phyloP scores from a whole-genome alignment of 2,888 invertebrate genomes.

The Drosophila ezoana region DNA sequence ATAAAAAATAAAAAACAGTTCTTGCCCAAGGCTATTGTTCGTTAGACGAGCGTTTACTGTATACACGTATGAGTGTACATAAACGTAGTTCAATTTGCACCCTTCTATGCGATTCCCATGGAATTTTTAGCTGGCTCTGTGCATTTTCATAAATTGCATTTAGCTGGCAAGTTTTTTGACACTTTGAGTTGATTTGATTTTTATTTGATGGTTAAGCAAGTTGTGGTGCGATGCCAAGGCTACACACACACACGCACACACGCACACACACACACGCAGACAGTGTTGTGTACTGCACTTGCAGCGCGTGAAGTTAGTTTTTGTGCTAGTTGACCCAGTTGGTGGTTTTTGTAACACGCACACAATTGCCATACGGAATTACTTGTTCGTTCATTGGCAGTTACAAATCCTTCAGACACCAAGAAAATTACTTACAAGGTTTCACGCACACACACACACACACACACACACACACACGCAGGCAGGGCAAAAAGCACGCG shows the following conservation, averaged over 20 bases:
- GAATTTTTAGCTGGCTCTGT: slow-evolving; percentile 34
- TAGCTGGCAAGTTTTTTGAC: slow-evolving; percentile 70
- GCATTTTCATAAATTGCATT: slow-evolving; percentile 74
- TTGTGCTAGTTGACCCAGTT: slow-evolving; percentile 33
- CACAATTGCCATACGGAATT: slow-evolving; percentile 9
- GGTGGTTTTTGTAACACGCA: slow-evolving; percentile 24
- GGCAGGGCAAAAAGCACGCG: slow-evolving; percentile 19
- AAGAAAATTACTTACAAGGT: slow-evolving; percentile 26
- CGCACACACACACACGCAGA: background rate
- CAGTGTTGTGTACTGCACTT: slow-evolving; percentile 18
- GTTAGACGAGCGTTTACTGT: background rate
- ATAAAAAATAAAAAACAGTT: too few species aligned
- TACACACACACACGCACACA: background rate
- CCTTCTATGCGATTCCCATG: slow-evolving; percentile 24
- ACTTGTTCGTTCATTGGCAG: slow-evolving; percentile 20
- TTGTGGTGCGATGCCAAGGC: slow-evolving; percentile 32
- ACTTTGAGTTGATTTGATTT: slow-evolving; percentile 62
- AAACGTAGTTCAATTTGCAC: background rate
- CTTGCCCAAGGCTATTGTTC: background rate
- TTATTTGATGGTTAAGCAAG: slow-evolving; percentile 47
- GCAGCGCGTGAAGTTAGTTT: slow-evolving; percentile 20
- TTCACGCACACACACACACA: background rate
- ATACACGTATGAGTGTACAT: background rate
- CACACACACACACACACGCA: slow-evolving; percentile 1
- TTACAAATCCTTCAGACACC: slow-evolving; percentile 34